Evolutionary conservation across 2,113 vertebrate genomes (phyloP).

Genomic region (Myrmophylax atrothorax): DNA sequence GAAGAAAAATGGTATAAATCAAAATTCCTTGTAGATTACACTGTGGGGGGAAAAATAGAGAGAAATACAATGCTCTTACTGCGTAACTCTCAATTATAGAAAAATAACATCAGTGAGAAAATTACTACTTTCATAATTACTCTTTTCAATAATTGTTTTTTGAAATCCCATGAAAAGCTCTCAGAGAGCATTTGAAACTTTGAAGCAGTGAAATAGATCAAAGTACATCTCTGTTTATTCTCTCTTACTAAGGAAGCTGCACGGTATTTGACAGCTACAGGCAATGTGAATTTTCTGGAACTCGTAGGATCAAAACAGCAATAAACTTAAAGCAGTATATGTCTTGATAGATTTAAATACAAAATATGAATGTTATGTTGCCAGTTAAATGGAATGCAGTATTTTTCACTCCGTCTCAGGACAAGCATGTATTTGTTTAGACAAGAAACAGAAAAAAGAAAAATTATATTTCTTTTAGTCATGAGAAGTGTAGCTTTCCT

Average conservation of each 20-base stretch:
- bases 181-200: slow-evolving; percentile 36
- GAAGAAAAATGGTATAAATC: not conserved
- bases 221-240: slow-evolving; percentile 23
- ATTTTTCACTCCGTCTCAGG: slow-evolving; percentile 42
- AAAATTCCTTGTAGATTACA: not conserved
- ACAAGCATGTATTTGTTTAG: slow-evolving; percentile 35
- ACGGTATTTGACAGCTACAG: slow-evolving; percentile 14
- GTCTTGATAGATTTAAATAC: slow-evolving; percentile 53
- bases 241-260: slow-evolving; percentile 33
- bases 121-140: slow-evolving; percentile 5
- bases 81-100: slow-evolving; percentile 12
- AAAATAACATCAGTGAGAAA: slow-evolving; percentile 13
- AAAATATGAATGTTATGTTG: slow-evolving; percentile 54
- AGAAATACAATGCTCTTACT: not conserved
- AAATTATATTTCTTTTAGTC: slow-evolving; percentile 39
- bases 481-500: slow-evolving; percentile 2
- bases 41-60: not conserved
- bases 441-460: slow-evolving; percentile 61
- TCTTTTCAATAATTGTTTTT: slow-evolving; percentile 8
- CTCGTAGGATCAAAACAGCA: slow-evolving; percentile 25
- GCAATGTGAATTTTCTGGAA: slow-evolving; percentile 43
- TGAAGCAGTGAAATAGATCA: slow-evolving; percentile 33
- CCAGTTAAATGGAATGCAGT: slow-evolving; percentile 56
- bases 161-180: slow-evolving; percentile 18
- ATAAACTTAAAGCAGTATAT: slow-evolving; percentile 29